Evolutionary conservation across 64 coral and sea anemone species (phyloP).

Genomic region (Montipora capricornis): DNA sequence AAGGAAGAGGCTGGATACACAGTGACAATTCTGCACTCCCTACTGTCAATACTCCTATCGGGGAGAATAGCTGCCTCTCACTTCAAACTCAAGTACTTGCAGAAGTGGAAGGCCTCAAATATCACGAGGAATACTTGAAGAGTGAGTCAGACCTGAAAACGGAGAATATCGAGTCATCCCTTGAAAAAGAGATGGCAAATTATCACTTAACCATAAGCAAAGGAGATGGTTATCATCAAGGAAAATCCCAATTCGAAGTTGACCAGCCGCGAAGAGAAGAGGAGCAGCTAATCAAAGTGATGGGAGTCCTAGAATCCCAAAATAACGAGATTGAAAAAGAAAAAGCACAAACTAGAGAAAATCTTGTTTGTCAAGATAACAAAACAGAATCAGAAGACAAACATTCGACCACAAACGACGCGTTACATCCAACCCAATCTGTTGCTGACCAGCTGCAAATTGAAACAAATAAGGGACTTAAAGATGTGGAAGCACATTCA

Average conservation of each 20-base stretch:
- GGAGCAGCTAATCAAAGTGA: conserved; percentile 2
- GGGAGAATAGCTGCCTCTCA: background rate
- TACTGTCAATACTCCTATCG: background rate
- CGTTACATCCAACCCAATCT: background rate
- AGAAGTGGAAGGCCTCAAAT: background rate
- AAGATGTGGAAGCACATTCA: background rate
- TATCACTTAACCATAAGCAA: background rate
- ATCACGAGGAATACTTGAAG: background rate
- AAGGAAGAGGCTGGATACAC: background rate
- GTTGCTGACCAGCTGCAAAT: background rate
- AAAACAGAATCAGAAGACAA: background rate
- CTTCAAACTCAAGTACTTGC: background rate
- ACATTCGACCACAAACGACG: background rate
- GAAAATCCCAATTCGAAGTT: background rate
- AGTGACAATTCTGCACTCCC: background rate
- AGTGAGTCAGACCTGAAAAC: background rate
- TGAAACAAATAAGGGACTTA: background rate
- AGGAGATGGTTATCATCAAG: background rate
- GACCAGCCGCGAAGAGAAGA: conserved; percentile 17
- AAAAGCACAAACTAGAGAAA: background rate
- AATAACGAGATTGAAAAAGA: background rate
- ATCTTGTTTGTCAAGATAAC: background rate
- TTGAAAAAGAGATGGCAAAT: background rate
- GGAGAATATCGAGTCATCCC: background rate
- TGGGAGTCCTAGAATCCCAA: background rate